A percentile compares a stretch with the other conserved stretches of the same genome.
These are phyloP conservation scores for Drosophila kanapiae DNA, from an alignment of 1,140 invertebrate species.

Conservation along the genomic window DNA sequence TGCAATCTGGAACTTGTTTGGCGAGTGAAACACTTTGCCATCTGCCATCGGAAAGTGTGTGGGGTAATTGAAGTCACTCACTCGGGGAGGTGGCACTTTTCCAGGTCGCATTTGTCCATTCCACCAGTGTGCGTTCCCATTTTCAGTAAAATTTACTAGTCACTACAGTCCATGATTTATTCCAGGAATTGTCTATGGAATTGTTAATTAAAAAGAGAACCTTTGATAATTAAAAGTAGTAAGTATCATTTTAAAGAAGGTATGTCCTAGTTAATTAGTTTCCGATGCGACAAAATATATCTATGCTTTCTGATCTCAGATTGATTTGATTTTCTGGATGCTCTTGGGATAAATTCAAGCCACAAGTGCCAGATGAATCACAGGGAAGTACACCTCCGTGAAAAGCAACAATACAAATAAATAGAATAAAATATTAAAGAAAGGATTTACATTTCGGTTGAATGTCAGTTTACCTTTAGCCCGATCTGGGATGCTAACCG, in stretches of 20 bases:
- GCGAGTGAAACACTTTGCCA: conserved; percentile 70
- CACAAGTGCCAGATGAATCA: conserved; percentile 11
- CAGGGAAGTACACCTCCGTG: conserved; percentile 1
- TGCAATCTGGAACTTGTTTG: conserved; percentile 80
- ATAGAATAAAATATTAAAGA: conserved; percentile 27
- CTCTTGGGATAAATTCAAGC: neutral
- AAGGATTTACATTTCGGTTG: conserved; percentile 14
- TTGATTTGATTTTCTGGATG: neutral
- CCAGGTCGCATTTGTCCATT: conserved; percentile 34
- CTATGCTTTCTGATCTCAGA: neutral
- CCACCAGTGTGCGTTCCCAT: neutral
- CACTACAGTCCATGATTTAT: neutral
- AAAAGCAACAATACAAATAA: conserved; percentile 16
- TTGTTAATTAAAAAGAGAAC: conserved; percentile 12
- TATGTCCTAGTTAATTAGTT: no score
- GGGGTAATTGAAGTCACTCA: conserved; percentile 55
- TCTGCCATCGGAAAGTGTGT: conserved; percentile 54
- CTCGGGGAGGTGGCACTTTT: conserved; percentile 26
- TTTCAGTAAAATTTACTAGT: neutral
- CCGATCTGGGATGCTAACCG: conserved; percentile 11
- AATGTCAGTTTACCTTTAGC: conserved; percentile 33
- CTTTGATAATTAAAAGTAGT: neutral
- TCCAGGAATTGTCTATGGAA: neutral
- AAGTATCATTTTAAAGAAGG: neutral
- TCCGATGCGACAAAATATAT: neutral